Evolutionary conservation across 2,113 vertebrate species (phyloP), one percentile per base, ranked within the genome.

Genomic region (Turnix velox): DNA sequence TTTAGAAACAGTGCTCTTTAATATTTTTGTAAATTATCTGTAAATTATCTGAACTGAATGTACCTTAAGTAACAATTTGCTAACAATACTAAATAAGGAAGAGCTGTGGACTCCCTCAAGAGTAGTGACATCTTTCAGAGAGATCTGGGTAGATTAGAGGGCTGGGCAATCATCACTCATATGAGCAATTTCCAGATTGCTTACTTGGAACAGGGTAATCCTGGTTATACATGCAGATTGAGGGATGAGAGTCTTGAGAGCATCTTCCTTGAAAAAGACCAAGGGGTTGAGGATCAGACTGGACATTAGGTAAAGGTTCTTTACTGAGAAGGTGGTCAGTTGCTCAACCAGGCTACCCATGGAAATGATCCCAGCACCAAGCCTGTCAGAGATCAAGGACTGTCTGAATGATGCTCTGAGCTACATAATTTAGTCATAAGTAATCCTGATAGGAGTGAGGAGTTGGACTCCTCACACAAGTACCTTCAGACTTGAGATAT

Each of bases 1-100:
- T 59, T 48, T 24, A 31, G 20, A 43, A 3, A 25, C 33, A 37
- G 15, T 75, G 19, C 5, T 59, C 43, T 59, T 48, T 5, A 39
- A 20, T 37, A 16, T 43, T 43, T 65, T 43, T 65, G 43, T 54
- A 65, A 78, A 54, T 65, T 5, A 24, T 23, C n/a, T 65, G 15
- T 31, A 35, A n/a, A n/a, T n/a, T 2, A 2, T 24, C 51, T 37
- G 18, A 63, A 33, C 22, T 2, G 0, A 33, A 63, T 28, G 14
- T 42, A 42, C 8, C 22, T 23, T 52, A 62, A 43, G 25, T 28
- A 40, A 25, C n/a, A n/a, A 5, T 25, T 45, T 45, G 52, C 12
- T 3, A 2, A 10, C 3, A 4, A 35, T 17, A 28, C 6, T 45
- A 23, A 35, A 22, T 3, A 9, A 17, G 14, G 31, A 72, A 13